phyloP scores from a whole-genome alignment of 2,113 vertebrate species.

The Pluvianellus socialis region DNA sequence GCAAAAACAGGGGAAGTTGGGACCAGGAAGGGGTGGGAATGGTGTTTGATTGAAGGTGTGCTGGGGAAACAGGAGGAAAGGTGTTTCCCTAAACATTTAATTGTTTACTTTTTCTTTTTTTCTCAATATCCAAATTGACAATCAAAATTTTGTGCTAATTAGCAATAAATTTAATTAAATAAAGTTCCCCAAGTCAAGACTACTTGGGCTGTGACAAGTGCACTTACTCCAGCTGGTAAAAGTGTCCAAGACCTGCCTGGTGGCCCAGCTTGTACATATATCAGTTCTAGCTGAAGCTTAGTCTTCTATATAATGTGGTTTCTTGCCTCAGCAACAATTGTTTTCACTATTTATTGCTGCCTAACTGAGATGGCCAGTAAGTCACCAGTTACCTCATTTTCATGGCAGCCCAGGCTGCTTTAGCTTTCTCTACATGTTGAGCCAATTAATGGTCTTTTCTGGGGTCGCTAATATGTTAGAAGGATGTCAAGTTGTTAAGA shows the following conservation, averaged over 20 bases:
- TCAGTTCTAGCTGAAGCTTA: neutral
- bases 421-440: neutral
- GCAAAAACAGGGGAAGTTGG: neutral
- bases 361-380: neutral
- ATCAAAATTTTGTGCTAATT: neutral
- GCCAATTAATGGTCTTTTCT: neutral
- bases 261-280: neutral
- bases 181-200: neutral
- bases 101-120: neutral
- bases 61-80: neutral
- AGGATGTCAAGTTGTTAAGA: neutral
- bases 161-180: neutral
- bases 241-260: neutral
- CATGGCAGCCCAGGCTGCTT: neutral
- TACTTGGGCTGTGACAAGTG: neutral
- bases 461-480: neutral
- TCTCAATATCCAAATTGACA: fast-evolving
- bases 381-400: neutral
- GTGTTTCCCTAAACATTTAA: neutral
- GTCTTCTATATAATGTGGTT: neutral
- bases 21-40: neutral
- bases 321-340: neutral
- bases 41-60: neutral
- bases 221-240: neutral
- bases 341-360: neutral